Evolutionary conservation across 2,113 vertebrate genomes (phyloP), one percentile per base, ranked within the genome.

Genomic region (Labeo rohita): DNA sequence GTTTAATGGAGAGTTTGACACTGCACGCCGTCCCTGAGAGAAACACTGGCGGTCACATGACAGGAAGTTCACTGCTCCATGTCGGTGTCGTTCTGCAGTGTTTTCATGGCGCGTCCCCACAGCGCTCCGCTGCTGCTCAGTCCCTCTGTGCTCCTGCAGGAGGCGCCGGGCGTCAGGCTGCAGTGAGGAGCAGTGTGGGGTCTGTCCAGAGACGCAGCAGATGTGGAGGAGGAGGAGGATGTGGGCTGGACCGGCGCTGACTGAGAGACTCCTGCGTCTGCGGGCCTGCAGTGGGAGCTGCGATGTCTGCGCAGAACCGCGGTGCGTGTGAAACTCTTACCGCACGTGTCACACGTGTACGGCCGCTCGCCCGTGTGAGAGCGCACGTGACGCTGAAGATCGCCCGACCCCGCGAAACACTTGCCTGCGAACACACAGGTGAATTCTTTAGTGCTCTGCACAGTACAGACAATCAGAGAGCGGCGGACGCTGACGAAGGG

Each of bases 341-440:
- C 94, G 2, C 98, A 99, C 10, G 96, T 91, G 43, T 96, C 96
- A 9, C 98, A 99, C 0, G 93, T 88, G 72, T 99, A 99, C 0
- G 98, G 98, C 81, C 98, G 97, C 91, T 99, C 98, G 45, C 98
- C 98, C 0, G 98, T 99, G 86, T 99, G 98, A 0, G 97, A 97
- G 43, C 98, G 93, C 61, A 98, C 94, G 0, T 99, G 98, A 34
- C 98, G 94, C 79, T 96, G 97, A 74, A 99, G 95, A 91, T 99
- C 98, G 1, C 98, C 98, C 0, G 98, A 98, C 21, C 96, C 97
- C 2, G 96, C 95, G 34, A 99, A 99, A 50, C 96, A 94, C 47
- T 98, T 99, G 2, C 97, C 98, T 99, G 3, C 34, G 49, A 82
- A 70, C 80, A 39, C 39, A 39, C 39, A 39, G 39, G 39, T 39